Percentiles rank a stretch among this genome's conserved stretches.
These are phyloP conservation scores for Hirtodrosophila confusa DNA, from an alignment of 2,888 invertebrate species.

Conservation along the genomic window DNA sequence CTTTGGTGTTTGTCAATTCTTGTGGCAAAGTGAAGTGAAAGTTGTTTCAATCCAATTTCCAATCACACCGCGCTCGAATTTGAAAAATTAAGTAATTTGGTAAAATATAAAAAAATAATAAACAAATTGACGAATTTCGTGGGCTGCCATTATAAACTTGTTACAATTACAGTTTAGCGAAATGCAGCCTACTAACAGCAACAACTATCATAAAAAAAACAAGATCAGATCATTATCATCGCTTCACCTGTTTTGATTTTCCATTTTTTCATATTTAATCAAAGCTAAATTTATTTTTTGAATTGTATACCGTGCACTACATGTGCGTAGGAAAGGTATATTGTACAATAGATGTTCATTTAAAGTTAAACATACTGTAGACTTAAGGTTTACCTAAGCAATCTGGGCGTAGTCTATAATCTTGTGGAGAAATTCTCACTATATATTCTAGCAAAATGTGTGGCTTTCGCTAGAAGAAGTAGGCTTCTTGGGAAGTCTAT, in stretches of 20 bases:
- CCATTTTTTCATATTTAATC: neutral
- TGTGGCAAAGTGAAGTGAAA: conserved; percentile 67
- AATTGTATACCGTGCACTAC: neutral
- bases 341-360: too few relatives aligned
- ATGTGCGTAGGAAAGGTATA: too few relatives aligned
- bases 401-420: too few relatives aligned
- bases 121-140: conserved; percentile 37
- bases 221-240: conserved; percentile 42
- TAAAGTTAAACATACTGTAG: too few relatives aligned
- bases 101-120: conserved; percentile 36
- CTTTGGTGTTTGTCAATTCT: conserved; percentile 66
- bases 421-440: too few relatives aligned
- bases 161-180: conserved; percentile 36
- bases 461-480: too few relatives aligned
- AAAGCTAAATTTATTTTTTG: neutral
- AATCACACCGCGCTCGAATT: conserved; percentile 39
- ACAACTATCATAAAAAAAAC: conserved; percentile 4
- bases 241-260: conserved; percentile 47
- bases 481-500: too few relatives aligned
- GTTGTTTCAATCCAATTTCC: conserved; percentile 60
- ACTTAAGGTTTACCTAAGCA: too few relatives aligned
- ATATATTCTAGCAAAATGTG: too few relatives aligned
- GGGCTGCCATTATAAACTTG: conserved; percentile 39
- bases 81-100: conserved; percentile 65
- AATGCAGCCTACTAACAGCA: conserved; percentile 24